Base-by-base conservation (phyloP, 2,888 invertebrate genomes). In the Steromphala cineraria region DNA sequence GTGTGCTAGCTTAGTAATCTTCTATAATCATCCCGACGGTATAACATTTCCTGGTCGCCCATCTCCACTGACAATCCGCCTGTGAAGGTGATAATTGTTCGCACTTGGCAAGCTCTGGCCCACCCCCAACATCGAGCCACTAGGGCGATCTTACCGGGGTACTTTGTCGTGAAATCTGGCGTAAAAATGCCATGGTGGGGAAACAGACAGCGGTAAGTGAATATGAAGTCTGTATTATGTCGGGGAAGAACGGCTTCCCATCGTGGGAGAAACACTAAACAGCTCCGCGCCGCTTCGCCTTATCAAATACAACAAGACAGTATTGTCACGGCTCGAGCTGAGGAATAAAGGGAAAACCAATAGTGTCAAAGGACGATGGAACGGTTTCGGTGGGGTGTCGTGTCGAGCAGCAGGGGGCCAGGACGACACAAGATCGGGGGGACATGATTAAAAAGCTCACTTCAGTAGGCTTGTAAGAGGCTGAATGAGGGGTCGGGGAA, bases 271-370 rank as follows among this genome's bases (percentile, higher is more conserved):
- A 71, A 71, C 31, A 31, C 71, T 71, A 71, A 71, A 71, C 71
- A 71, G 28, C 71, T 36, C 71, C 71, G 71, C 71, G 40, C 71
- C 71, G 71, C 71, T 71, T 71, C 71, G 71, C 71, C 71, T 71
- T 71, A 71, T 36, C 71, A 71, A 71, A 71, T 40, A 71, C 71
- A 71, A 71, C 71, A 71, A 36, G 71, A 36, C 40, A 2, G 36
- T 40, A 71, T 71, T 71, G 71, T 71, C 71, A 71, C 36, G 71
- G 36, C 36, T 31, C 19, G 19, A 36, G 36, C 4, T 13, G 71
- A 28, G 53, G 24, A 17, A 76, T 76, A 76, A 76, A 76, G 31
- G 55, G 55, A 76, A 76, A 76, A 76, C 76, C 76, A 76, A 76
- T 55, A 76, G 76, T 76, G 76, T 76, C 76, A 76, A 36, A 36